phyloP scores from a whole-genome alignment of 2,113 vertebrate species.

The Osmerus mordax region DNA sequence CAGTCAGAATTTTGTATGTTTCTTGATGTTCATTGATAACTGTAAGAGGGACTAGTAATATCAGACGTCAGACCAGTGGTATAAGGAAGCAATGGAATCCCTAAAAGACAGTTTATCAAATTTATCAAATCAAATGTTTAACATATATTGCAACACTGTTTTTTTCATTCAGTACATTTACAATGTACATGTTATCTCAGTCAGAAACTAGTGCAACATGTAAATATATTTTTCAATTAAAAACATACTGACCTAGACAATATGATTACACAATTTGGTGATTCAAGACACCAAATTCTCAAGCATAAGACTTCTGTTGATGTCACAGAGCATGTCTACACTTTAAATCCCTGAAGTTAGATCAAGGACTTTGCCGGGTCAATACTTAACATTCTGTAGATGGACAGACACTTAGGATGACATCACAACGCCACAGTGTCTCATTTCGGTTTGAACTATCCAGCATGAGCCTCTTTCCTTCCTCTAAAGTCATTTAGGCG shows the following conservation, averaged over 20 bases:
- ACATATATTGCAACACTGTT: background rate
- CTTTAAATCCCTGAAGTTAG: background rate
- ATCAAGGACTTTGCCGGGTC: background rate
- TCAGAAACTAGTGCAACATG: no score
- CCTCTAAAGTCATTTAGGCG: slow-evolving; percentile 67
- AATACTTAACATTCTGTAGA: background rate
- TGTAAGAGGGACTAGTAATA: no score
- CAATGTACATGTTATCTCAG: background rate
- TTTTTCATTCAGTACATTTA: background rate
- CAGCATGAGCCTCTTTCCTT: background rate
- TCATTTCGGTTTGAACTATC: background rate
- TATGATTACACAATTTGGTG: no score
- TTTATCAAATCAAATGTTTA: background rate
- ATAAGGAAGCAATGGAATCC: no score
- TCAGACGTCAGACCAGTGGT: no score
- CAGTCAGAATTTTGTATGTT: no score
- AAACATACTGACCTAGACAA: no score
- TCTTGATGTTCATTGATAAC: no score
- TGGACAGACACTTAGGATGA: background rate
- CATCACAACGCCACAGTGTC: slow-evolving; percentile 1
- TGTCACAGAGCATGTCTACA: background rate
- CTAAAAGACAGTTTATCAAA: background rate
- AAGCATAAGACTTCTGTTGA: background rate
- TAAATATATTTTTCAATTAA: no score
- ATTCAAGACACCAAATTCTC: no score